These are phyloP conservation scores for Acanthaster planci DNA, from an alignment of 35 echinoderm and acorn worm species.

Conservation along the genomic window DNA sequence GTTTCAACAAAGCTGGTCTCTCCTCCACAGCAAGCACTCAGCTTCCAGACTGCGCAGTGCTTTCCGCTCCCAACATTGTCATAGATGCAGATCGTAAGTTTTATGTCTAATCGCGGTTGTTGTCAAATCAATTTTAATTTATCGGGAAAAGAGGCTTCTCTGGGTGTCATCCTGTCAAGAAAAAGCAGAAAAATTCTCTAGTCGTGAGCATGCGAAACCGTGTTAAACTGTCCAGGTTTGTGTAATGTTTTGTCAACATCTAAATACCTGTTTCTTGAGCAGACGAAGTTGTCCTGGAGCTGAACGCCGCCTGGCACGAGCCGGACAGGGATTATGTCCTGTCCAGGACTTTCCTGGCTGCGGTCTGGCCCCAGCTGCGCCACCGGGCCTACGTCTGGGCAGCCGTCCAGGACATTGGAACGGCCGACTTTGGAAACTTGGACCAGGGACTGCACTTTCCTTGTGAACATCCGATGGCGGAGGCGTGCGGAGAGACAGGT, in stretches of 20 bases:
- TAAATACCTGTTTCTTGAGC: neutral
- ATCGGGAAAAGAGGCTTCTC: neutral
- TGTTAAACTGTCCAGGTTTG: no score
- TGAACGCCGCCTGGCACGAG: conserved; percentile 28
- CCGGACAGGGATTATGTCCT: conserved; percentile 26
- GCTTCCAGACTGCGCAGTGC: neutral
- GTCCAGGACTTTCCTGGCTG: neutral
- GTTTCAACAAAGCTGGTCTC: conserved; percentile 36
- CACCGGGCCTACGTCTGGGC: conserved; percentile 29
- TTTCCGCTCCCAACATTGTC: conserved; percentile 11
- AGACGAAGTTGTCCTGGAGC: conserved; percentile 14
- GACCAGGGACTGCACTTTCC: conserved; percentile 1
- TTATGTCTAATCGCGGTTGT: no score
- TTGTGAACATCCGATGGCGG: conserved; percentile 17
- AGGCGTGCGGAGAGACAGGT: conserved; percentile 47
- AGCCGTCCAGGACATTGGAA: neutral
- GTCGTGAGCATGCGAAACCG: no score
- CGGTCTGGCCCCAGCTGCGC: conserved; percentile 50
- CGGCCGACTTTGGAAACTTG: neutral
- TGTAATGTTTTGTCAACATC: no score
- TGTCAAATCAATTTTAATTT: neutral
- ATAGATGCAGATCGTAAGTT: conserved; percentile 35
- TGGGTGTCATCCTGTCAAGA: no score
- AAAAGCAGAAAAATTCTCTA: no score
- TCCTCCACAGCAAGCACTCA: neutral